Evolutionary conservation across 2,113 vertebrate genomes (phyloP).

Genomic region (Isurus oxyrinchus): DNA sequence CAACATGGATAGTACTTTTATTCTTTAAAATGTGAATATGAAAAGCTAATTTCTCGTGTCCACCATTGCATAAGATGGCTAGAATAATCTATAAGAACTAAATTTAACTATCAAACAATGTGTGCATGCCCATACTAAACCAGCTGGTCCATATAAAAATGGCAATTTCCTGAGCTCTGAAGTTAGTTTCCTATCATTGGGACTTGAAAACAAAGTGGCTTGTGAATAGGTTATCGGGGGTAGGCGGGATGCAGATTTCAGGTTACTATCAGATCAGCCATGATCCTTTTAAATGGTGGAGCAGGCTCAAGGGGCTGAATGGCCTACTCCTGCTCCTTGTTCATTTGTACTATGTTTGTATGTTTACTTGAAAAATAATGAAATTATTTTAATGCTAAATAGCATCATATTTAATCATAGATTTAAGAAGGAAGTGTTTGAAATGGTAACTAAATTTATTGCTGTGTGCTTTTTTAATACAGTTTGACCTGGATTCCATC

Average conservation of each 20-base stretch:
- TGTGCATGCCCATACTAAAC: neutral
- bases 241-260: no score
- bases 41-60: neutral
- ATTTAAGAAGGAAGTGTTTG: neutral
- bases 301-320: no score
- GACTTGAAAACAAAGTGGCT: neutral
- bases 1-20: neutral
- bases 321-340: no score
- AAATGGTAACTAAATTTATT: neutral
- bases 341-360: neutral
- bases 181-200: neutral
- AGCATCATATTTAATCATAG: neutral
- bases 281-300: no score
- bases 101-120: neutral
- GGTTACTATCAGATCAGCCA: no score
- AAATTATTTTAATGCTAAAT: neutral
- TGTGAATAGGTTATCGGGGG: neutral
- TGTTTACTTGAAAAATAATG: neutral
- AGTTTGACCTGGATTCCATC: slow-evolving; percentile 98
- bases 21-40: neutral
- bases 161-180: neutral
- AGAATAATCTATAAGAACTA: neutral
- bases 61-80: neutral
- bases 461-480: slow-evolving; percentile 32
- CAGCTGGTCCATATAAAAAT: neutral